phyloP scores from a whole-genome alignment of 2,113 vertebrate genomes.

The Poecilia latipinna region DNA sequence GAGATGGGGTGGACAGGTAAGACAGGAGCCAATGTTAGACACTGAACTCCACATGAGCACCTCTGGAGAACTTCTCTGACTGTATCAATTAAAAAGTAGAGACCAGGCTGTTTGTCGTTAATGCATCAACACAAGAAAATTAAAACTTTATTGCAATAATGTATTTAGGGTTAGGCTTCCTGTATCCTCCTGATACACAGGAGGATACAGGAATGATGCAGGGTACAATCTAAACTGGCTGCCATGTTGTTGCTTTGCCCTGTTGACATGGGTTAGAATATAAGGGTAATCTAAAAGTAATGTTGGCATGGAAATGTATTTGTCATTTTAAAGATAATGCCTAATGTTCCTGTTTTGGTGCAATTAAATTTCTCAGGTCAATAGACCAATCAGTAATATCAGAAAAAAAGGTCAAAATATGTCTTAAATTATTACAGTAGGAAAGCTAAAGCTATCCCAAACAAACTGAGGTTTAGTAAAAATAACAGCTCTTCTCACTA shows the following conservation, averaged over 20 bases:
- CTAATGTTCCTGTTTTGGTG: not conserved
- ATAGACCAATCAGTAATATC: no score
- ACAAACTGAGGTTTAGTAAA: no score
- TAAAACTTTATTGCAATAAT: not conserved
- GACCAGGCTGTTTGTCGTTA: constrained; percentile 9
- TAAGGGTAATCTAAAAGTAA: not conserved
- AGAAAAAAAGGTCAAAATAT: no score
- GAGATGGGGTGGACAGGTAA: constrained; percentile 34
- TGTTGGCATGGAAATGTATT: not conserved
- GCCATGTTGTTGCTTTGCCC: not conserved
- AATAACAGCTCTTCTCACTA: no score
- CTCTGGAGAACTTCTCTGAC: constrained; percentile 7
- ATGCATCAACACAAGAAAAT: not conserved
- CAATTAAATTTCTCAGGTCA: not conserved
- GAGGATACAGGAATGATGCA: not conserved
- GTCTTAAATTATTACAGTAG: no score
- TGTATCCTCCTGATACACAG: not conserved
- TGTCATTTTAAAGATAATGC: not conserved
- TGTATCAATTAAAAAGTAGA: not conserved
- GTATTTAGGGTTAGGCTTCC: not conserved
- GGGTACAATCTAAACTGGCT: not conserved
- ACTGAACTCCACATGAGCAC: constrained; percentile 4
- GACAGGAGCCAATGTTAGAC: constrained; percentile 42
- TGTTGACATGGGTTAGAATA: not conserved
- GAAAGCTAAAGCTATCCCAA: no score